A percentile compares a stretch with the other conserved stretches of the same genome.
Conservation (phyloP, 1,140 invertebrate species). For the Phymorhynchus buccinoides region DNA sequence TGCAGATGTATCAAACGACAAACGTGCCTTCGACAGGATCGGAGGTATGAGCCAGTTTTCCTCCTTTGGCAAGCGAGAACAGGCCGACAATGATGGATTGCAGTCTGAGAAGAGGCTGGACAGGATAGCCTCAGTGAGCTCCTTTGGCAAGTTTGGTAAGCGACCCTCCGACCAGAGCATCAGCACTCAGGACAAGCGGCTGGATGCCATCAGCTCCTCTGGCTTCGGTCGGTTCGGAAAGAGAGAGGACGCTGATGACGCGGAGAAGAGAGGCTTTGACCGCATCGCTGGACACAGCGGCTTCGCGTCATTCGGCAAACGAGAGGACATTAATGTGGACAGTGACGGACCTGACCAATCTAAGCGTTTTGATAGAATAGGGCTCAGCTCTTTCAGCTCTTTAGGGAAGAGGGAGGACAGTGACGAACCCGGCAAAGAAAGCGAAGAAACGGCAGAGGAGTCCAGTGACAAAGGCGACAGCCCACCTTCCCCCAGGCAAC, state of each 20-base stretch:
- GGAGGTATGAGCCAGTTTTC: neutral
- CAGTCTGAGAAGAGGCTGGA: neutral
- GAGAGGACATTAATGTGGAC: neutral
- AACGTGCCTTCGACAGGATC: neutral
- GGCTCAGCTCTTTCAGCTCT: neutral
- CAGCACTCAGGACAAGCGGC: neutral
- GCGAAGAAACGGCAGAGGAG: neutral
- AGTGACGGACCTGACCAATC: neutral
- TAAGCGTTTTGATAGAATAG: conserved; percentile 15
- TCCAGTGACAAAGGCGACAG: neutral
- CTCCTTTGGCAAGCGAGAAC: conserved; percentile 20
- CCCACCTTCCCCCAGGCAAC: neutral
- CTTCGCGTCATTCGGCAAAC: neutral
- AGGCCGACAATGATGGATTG: too few relatives aligned
- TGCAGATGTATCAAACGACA: neutral
- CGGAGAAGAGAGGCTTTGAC: neutral
- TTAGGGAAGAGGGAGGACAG: conserved; percentile 5
- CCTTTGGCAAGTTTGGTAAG: conserved; percentile 5
- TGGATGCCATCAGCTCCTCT: neutral
- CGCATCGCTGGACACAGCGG: neutral
- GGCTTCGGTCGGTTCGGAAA: conserved; percentile 12
- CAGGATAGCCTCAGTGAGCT: neutral
- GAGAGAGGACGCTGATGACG: neutral
- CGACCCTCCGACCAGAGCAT: neutral
- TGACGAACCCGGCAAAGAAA: neutral